Conservation (phyloP, 2,888 invertebrate species). For the Hoplodrina ambigua region DNA sequence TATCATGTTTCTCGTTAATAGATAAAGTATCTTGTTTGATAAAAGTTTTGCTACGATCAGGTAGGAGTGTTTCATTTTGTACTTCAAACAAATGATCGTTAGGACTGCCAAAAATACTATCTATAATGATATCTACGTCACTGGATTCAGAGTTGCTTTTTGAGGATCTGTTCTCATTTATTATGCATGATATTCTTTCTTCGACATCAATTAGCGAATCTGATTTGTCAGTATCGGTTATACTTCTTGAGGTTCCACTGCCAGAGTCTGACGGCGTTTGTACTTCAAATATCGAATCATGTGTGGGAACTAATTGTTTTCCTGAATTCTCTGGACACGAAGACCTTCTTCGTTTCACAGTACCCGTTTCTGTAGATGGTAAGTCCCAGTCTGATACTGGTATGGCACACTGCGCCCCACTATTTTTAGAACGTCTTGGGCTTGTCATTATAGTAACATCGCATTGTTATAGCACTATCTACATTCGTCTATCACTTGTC, state of each 20-base stretch:
- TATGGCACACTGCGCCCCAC: slow-evolving; percentile 80
- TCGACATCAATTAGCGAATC: slow-evolving; percentile 85
- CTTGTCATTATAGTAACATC: slow-evolving; percentile 86
- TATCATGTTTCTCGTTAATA: slow-evolving; percentile 70
- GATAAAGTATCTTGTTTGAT: slow-evolving; percentile 74
- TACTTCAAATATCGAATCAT: slow-evolving; percentile 81
- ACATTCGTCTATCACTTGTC: slow-evolving; percentile 50
- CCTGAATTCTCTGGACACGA: slow-evolving; percentile 86
- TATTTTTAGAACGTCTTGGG: slow-evolving; percentile 87
- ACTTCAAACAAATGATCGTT: slow-evolving; percentile 72
- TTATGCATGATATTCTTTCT: slow-evolving; percentile 87
- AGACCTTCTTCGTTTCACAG: slow-evolving; percentile 92
- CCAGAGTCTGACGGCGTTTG: slow-evolving; percentile 86
- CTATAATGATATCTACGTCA: slow-evolving; percentile 84
- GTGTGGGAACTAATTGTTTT: slow-evolving; percentile 68
- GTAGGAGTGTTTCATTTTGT: slow-evolving; percentile 75
- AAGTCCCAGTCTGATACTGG: slow-evolving; percentile 93
- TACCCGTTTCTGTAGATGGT: slow-evolving; percentile 93
- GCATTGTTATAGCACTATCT: slow-evolving; percentile 76
- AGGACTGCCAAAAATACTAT: slow-evolving; percentile 79
- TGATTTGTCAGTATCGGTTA: slow-evolving; percentile 80
- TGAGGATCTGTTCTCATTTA: slow-evolving; percentile 87
- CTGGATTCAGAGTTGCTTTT: slow-evolving; percentile 87
- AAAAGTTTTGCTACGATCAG: slow-evolving; percentile 82
- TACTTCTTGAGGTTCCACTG: slow-evolving; percentile 83